phyloP scores from a whole-genome alignment of 2,797 vertebrate genomes.

The Pampus argenteus region DNA sequence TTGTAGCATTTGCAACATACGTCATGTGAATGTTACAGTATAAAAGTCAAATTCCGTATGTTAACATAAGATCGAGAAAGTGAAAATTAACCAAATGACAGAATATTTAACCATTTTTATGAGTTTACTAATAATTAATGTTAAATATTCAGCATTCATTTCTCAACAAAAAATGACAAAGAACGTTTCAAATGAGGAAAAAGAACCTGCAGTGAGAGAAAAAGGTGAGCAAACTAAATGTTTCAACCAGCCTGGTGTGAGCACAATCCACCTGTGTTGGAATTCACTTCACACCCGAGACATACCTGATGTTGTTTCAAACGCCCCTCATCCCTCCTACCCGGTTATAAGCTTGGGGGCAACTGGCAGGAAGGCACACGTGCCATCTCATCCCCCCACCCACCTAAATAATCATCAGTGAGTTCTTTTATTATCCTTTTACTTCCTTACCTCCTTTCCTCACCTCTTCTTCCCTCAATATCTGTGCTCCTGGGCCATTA shows the following conservation, averaged over 20 bases:
- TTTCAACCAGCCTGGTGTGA: constrained; percentile 41
- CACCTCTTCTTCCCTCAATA: constrained; percentile 8
- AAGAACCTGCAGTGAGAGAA: constrained; percentile 20
- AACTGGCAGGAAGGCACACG: constrained; percentile 50
- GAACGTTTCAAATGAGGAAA: constrained; percentile 17
- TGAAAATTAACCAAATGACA: neutral
- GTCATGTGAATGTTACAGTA: neutral
- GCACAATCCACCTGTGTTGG: constrained; percentile 34
- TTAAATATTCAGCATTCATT: neutral
- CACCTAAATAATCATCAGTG: constrained; percentile 32
- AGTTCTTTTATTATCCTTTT: constrained; percentile 31
- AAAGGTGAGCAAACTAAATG: constrained; percentile 36
- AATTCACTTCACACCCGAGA: constrained; percentile 70
- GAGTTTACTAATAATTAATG: neutral
- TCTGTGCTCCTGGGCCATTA: constrained; percentile 43
- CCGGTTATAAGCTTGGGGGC: constrained; percentile 46
- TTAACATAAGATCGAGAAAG: neutral
- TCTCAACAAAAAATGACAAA: neutral
- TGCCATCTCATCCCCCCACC: constrained; percentile 30
- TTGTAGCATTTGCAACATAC: neutral
- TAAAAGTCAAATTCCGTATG: neutral
- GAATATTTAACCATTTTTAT: neutral
- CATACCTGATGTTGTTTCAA: constrained; percentile 50
- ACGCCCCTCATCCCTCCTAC: constrained; percentile 34
- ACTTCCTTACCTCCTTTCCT: constrained; percentile 20